Base-by-base conservation (phyloP, 2,888 invertebrate species). In the Xestia rhomboidea region DNA sequence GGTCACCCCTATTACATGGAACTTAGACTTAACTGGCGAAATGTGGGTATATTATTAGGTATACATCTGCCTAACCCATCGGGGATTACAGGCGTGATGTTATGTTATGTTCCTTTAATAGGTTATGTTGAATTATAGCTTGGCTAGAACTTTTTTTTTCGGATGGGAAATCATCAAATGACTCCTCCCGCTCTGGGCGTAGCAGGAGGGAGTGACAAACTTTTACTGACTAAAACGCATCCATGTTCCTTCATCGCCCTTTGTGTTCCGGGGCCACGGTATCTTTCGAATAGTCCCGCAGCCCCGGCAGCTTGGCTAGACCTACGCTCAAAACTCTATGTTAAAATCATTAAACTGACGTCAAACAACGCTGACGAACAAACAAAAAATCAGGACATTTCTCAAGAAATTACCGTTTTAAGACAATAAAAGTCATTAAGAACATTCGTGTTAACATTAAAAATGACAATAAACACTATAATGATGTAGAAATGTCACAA, bases 401-500 rank as follows among this genome's bases (percentile, higher is more conserved):
- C 84, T 87, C 89, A 90, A 88, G 90, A 89, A 90, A 90, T 88
- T 89, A 92, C 90, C 83, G 88, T 90, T 90, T 93, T 91, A 91
- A 77, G 87, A 89, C 89, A 89, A 89, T 90, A 91, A 91, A 91
- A 88, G 89, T 93, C 92, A 93, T 94, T 93, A 94, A 87, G 85
- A 87, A 85, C 89, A 87, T 92, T 93, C 90, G 93, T 92, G 93
- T 93, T 89, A 90, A 90, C 93, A 91, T 93, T 93, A 93, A 93
- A 91, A 93, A 92, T 89, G 89, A 91, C 90, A 92, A 93, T 94
- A 94, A 93, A 93, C 91, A 89, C 87, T 89, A 89, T 93, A 94
- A 94, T 93, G 93, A 94, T 92, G 89, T 87, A 89, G 73, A 92
- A 92, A 92, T 90, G 91, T 77, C 27, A 88, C 54, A 90, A 93